Evolutionary conservation across 1,140 invertebrate genomes (phyloP), one percentile per base, ranked within the genome.

Genomic region (Brachionus calyciflorus): DNA sequence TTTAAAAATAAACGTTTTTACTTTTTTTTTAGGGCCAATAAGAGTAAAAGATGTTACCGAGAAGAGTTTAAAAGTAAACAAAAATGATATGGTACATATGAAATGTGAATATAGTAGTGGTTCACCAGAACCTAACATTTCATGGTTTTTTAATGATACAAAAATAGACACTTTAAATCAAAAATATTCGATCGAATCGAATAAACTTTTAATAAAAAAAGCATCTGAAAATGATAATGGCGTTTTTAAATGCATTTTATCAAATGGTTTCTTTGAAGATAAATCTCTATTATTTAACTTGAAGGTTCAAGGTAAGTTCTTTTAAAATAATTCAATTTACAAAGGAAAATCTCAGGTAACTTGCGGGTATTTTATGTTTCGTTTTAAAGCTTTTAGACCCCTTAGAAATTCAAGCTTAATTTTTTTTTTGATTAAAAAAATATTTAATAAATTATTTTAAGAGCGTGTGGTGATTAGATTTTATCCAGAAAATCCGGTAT

Each of bases 11-110:
- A n/a, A n/a, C n/a, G n/a, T n/a, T n/a, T n/a, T n/a, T n/a, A n/a
- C n/a, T n/a, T n/a, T n/a, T n/a, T n/a, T n/a, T n/a, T n/a, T n/a
- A 73, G 69, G 14, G 21, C 69, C 69, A 10, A 26, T 73, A 17
- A 21, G 17, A 10, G 6, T 73, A 51, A 73, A 51, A 33, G 69
- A 73, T 14, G 10, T 37, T 7, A 6, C 17, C 9, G 21, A 6
- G 4, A 51, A 37, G 28, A 5, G 5, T 14, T 5, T 73, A 28
- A 6, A 7, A 33, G 69, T 5, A 2, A 73, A 40, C 49, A 41
- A 21, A n/a, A 12, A 5, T 12, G 46, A 49, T 21, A 21, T 17
- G 14, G 30, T 51, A n/a, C 7, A 21, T 12, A 19, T 73, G 17
- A 73, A 73, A 21, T 73, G 69, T 28, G 46, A 73, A 2, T 73